Evolutionary conservation across 1,140 invertebrate genomes (phyloP).

Genomic region (Calliopsis andreniformis): DNA sequence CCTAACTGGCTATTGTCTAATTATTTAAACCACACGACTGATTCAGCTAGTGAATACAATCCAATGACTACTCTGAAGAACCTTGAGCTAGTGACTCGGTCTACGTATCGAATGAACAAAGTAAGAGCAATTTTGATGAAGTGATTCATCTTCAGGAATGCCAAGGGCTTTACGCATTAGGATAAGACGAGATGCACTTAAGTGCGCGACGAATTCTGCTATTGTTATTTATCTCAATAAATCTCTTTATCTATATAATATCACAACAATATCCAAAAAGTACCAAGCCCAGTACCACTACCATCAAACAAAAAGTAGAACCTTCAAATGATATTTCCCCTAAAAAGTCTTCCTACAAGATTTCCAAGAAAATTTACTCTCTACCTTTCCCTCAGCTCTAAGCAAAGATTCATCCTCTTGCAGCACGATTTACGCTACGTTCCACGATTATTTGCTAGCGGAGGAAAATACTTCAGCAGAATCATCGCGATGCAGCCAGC

Average conservation of each 20-base stretch:
- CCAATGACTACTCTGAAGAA: neutral
- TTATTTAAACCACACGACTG: neutral
- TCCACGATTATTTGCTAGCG: neutral
- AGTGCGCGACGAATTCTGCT: neutral
- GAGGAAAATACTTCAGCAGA: neutral
- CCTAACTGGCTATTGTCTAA: neutral
- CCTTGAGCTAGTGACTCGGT: neutral
- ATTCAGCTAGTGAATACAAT: neutral
- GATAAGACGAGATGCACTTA: neutral
- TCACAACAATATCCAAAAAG: too few relatives aligned
- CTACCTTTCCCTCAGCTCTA: too few relatives aligned
- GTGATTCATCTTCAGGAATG: neutral
- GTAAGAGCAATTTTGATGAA: neutral
- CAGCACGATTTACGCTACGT: neutral
- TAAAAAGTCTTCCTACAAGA: too few relatives aligned
- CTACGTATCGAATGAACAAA: neutral
- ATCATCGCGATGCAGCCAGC: neutral
- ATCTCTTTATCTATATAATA: too few relatives aligned
- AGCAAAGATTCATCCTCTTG: too few relatives aligned
- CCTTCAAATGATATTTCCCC: too few relatives aligned
- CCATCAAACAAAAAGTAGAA: too few relatives aligned
- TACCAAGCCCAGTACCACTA: too few relatives aligned
- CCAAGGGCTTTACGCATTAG: neutral
- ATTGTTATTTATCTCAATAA: neutral
- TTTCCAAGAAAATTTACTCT: too few relatives aligned